Base-by-base conservation (phyloP, 2,888 invertebrate genomes). In the Physocephala rufipes region DNA sequence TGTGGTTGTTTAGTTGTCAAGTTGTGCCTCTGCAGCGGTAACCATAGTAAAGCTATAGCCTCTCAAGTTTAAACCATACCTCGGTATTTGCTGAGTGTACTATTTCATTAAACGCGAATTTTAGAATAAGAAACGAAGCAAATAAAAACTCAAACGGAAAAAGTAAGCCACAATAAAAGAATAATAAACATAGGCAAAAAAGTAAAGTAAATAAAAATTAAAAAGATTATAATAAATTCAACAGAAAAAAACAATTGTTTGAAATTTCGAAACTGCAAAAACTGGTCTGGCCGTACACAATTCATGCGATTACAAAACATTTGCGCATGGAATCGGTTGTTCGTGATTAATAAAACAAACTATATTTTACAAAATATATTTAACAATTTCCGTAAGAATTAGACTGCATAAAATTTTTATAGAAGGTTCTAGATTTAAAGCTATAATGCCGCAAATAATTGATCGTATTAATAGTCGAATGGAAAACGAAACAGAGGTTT, bases 1-100 rank as follows among this genome's bases (percentile, higher is more conserved):
- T 78, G 75, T 74, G 78, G 76, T 80, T 81, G 85, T 81, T 83
- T 77, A 78, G 78, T 79, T 81, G 84, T 81, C 80, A 77, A 79
- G 85, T 83, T 82, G 85, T 82, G 79, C n/a, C n/a, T 78, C 76
- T 59, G 49, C 71, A 66, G 59, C 71, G 73, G 76, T 79, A 73
- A 72, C 81, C 75, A 80, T 79, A 78, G 74, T 77, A 65, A 43
- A 58, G 2, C 59, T 19, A 49, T 58, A 49, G 49, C 26, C 24
- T 2, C 28, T 24, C 69, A 64, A 36, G 19, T 12, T 49, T 49
- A 59, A 19, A 28, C 24, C 24, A 58, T 26, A 24, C 36, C 5
- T 7, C 9, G 36, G 9, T 36, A 36, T 36, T 7, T 36, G 9
- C 4, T 36, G 36, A n/a, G 36, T 9, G 36, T 36, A 36, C 9